These are phyloP conservation scores for Caracal caracal DNA, from an alignment of 2,113 vertebrate species.

Conservation along the genomic window DNA sequence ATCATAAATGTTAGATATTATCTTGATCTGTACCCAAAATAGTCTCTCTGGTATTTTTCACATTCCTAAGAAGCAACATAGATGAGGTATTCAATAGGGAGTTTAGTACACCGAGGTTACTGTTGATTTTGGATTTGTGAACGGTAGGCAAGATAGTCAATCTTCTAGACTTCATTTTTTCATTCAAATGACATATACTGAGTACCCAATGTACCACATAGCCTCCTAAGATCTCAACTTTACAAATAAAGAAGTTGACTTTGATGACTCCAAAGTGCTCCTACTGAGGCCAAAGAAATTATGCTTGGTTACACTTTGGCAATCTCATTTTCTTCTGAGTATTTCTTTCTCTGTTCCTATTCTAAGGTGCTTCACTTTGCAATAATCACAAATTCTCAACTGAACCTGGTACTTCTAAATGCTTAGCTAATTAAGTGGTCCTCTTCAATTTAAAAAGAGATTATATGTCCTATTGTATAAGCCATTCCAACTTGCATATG, in stretches of 20 bases:
- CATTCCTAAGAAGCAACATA: background rate
- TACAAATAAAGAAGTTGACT: background rate
- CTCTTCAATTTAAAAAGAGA: background rate
- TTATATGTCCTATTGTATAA: background rate
- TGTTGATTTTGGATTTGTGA: background rate
- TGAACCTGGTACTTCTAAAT: background rate
- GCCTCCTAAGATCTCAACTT: background rate
- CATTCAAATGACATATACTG: background rate
- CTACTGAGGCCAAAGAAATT: background rate
- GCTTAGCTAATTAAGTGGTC: background rate
- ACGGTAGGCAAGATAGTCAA: background rate
- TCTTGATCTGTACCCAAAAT: background rate
- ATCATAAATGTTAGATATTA: background rate
- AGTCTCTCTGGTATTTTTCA: background rate
- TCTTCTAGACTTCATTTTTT: background rate
- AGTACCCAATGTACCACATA: background rate
- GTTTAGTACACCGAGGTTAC: background rate
- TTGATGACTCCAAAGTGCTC: background rate
- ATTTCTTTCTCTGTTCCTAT: background rate
- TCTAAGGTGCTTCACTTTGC: background rate
- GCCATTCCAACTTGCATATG: background rate
- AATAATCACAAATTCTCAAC: conserved; percentile 10
- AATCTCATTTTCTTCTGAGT: background rate
- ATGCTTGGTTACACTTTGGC: background rate
- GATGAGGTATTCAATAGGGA: background rate